Conservation (phyloP, 2,113 vertebrate species). For the Rhegmatorhina hoffmannsi region DNA sequence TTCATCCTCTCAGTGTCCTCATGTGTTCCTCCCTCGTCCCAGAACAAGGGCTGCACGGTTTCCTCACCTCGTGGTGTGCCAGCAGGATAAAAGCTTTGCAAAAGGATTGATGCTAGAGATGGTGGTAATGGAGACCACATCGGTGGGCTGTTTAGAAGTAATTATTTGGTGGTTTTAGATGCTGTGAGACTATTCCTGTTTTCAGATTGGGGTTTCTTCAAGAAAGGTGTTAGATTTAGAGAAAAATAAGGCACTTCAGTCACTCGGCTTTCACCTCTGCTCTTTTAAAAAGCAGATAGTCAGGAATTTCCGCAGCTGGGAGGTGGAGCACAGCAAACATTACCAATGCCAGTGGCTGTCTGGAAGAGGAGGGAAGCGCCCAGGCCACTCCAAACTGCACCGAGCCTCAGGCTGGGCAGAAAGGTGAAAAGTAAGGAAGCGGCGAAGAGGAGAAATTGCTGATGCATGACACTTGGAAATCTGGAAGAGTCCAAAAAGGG, state of each 20-base stretch:
- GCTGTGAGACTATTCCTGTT: neutral
- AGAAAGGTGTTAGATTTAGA: neutral
- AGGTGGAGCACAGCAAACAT: slow-evolving; percentile 43
- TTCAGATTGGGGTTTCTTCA: slow-evolving; percentile 16
- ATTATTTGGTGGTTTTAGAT: neutral
- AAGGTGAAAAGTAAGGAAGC: neutral
- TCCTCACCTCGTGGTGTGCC: rapidly evolving
- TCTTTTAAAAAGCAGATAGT: slow-evolving; percentile 33
- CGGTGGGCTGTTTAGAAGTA: neutral
- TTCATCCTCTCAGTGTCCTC: neutral
- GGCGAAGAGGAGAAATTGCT: neutral
- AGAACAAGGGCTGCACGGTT: neutral
- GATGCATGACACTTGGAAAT: neutral
- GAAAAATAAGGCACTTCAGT: neutral
- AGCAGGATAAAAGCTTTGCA: neutral
- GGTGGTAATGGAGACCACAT: neutral
- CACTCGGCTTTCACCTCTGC: neutral
- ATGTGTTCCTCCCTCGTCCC: neutral
- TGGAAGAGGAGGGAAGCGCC: neutral
- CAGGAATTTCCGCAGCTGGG: slow-evolving; percentile 46
- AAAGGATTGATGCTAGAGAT: neutral
- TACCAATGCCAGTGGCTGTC: neutral
- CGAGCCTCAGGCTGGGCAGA: neutral
- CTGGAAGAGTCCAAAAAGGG: neutral
- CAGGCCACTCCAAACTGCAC: neutral